Base-by-base conservation (phyloP, 2,797 vertebrate genomes). In the Crenuchus spilurus region DNA sequence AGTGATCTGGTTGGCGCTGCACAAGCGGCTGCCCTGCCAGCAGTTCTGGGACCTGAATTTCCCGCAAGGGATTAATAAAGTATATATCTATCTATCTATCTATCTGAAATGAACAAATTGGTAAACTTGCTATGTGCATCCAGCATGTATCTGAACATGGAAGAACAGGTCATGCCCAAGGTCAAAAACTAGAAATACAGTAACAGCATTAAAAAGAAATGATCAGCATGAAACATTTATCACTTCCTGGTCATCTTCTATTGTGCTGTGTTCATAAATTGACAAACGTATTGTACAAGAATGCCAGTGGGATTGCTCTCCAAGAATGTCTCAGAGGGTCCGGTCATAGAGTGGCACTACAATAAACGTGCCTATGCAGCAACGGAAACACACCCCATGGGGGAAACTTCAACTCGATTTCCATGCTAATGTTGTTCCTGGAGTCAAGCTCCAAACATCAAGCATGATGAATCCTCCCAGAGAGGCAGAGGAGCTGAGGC, bases 341-440 rank as follows among this genome's bases (percentile, higher is more conserved):
- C 13, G 1, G 11, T 6, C 24, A 54, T 30, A 54, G 5, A 49
- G 8, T 22, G 6, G 8, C 20, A 6, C 14, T 14, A 30, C 54
- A 33, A 58, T 58, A 35, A 58, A 58, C 54, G 9, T 58, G 30
- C 54, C 28, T 26, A 64, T 44, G 37, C 49, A 55, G 60, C 37
- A 64, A 28, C 11, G 26, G 30, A 54, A 26, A 4, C 9, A 1
- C 1, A 24, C 58, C 14, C 33, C 18, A 39, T 20, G 10, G 20
- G 57, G 37, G 35, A 6, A 26, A 2, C 58, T 61, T 61, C 58
- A 61, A 28, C 8, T 41, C 54, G 26, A 67, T 74, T 74, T 60
- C 54, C 44, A 67, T 67, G 33, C 49, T 74, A 74, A 67, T 61
- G 61, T 44, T 63, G 24, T 18, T 35, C 54, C 54, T 63, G 42